phyloP scores from a whole-genome alignment of 2,888 invertebrate species.

The Melieria picta region DNA sequence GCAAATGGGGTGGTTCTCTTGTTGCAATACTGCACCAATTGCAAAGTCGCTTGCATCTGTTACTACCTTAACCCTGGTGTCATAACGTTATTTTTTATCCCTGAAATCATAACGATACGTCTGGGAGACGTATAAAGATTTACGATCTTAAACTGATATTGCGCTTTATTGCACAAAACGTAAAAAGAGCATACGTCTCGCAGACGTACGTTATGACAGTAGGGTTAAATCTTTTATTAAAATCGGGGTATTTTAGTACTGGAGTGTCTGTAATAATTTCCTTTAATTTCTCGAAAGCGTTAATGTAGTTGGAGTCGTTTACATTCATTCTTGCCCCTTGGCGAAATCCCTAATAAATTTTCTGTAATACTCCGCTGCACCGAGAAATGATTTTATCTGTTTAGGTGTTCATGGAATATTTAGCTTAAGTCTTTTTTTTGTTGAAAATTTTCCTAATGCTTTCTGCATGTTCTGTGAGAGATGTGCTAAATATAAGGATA shows the following conservation, averaged over 20 bases:
- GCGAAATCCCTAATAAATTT: not conserved
- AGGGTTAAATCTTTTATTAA: not conserved
- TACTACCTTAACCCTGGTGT: too few relatives aligned
- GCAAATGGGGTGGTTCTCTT: conserved; percentile 39
- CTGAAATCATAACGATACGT: too few relatives aligned
- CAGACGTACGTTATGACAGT: too few relatives aligned
- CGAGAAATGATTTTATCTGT: conserved; percentile 36
- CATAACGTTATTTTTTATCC: too few relatives aligned
- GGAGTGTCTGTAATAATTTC: conserved; percentile 33
- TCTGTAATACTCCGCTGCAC: not conserved
- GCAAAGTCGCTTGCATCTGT: conserved; percentile 40
- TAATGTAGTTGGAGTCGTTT: conserved; percentile 37
- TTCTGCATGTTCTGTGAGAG: too few relatives aligned
- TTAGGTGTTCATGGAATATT: conserved; percentile 20
- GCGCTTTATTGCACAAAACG: too few relatives aligned
- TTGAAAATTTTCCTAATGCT: too few relatives aligned
- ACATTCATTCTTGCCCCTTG: conserved; percentile 26
- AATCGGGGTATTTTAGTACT: conserved; percentile 6
- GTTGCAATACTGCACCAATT: conserved; percentile 22
- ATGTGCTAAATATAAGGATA: too few relatives aligned
- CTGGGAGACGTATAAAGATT: too few relatives aligned
- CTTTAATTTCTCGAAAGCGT: conserved; percentile 33
- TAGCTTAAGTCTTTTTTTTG: conserved; percentile 7
- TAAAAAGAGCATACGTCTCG: too few relatives aligned
- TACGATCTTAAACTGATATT: too few relatives aligned